Evolutionary conservation across 2,797 vertebrate species (phyloP), one percentile per base, ranked within the genome.

Genomic region (Stomatorhinus walkeri): DNA sequence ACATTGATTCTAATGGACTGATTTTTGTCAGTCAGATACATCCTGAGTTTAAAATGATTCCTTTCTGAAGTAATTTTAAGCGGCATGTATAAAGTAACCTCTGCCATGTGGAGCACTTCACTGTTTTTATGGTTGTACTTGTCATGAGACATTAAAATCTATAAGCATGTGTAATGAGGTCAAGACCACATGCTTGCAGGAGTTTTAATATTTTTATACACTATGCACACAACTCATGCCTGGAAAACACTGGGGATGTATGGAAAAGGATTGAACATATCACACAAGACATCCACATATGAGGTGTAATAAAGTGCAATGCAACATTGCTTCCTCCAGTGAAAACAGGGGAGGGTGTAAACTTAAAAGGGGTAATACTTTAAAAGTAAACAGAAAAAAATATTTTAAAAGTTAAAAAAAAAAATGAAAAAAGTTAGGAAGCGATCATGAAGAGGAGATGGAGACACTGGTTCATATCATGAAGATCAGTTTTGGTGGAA

Each of bases 221-320:
- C 81, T 28, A 84, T 84, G 46, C 81, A 28, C 81, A 84, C 46
- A 84, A 46, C 46, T 48, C 43, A 68, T 64, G 9, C 56, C 12
- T 64, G 51, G 54, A 87, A 87, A 61, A 87, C 86, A 43, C 16
- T 43, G 16, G 32, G 19, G 43, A 64, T n/a, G n/a, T 28, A 64
- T 0, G 22, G 51, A 86, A 56, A 56, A 86, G 49, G 51, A 68
- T n/a, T 46, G 10, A 43, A 64, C 9, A 87, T 36, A 87, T 68
- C 59, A 87, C 32, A 51, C 36, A 7, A 64, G 9, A 43, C 86
- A 43, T n/a, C 40, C 36, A 59, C 8, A 52, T 61, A 59, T 56
- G 48, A 48, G 24, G 36, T 86, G 16, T 68, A 46, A 64, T 87
- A 87, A 87, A 87, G 85, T 87, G 85, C 52, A 36, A 59, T 56